phyloP scores from a whole-genome alignment of 35 echinoderm and acorn worm species.

The Hemicentrotus pulcherrimus region DNA sequence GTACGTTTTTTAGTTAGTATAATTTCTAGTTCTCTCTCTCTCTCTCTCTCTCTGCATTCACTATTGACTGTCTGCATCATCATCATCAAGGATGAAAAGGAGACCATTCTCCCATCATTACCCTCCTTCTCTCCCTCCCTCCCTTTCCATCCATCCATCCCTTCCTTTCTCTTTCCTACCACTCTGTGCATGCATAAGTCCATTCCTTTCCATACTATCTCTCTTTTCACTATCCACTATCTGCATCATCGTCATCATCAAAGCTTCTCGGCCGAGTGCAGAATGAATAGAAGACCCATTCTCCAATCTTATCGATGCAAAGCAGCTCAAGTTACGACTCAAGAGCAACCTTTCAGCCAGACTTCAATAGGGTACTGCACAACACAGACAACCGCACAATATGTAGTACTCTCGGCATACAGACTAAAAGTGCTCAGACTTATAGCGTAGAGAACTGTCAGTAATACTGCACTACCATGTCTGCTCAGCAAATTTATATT shows the following conservation, averaged over 20 bases:
- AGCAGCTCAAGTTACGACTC: neutral
- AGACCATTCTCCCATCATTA: neutral
- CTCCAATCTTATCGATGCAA: neutral
- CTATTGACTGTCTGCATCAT: neutral
- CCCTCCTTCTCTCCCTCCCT: too few species aligned
- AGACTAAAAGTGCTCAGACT: neutral
- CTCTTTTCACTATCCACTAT: neutral
- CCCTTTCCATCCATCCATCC: too few species aligned
- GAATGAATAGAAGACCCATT: neutral
- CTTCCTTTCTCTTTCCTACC: too few species aligned
- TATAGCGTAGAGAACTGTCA: too few species aligned
- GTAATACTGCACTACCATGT: too few species aligned
- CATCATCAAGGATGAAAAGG: neutral
- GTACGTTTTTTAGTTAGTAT: neutral
- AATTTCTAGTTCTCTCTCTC: too few species aligned
- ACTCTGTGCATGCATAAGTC: too few species aligned
- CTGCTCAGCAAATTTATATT: too few species aligned
- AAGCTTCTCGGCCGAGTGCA: neutral
- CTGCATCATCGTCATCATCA: neutral
- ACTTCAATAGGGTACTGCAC: neutral
- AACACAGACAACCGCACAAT: neutral
- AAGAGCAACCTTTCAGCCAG: neutral
- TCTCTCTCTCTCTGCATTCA: neutral
- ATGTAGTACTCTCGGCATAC: neutral
- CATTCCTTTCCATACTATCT: too few species aligned